A percentile compares a stretch with the other conserved stretches of the same genome.
These are phyloP conservation scores for Hemichromis elongatus DNA, from an alignment of 2,113 vertebrate genomes.

Conservation along the genomic window DNA sequence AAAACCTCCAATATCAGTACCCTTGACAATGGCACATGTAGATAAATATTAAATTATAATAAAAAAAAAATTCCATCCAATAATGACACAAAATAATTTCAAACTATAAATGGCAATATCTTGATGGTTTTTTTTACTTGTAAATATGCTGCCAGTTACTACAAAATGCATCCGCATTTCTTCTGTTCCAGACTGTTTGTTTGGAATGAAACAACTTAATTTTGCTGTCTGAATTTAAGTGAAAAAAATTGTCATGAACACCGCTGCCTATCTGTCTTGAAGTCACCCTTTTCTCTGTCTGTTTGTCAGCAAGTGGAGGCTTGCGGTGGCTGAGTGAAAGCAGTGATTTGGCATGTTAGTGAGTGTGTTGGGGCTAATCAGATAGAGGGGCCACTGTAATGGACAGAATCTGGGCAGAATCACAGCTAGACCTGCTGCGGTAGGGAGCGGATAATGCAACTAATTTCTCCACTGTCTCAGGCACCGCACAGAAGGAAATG, in stretches of 20 bases:
- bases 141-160: background rate
- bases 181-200: background rate
- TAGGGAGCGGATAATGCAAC: constrained; percentile 90
- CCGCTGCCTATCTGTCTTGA: background rate
- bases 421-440: constrained; percentile 89
- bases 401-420: constrained; percentile 98
- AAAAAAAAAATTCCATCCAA: background rate
- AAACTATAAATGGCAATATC: background rate
- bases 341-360: constrained; percentile 99
- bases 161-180: background rate
- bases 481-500: constrained; percentile 84
- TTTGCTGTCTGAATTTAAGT: constrained; percentile 2
- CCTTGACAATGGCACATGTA: background rate
- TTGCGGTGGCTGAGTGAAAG: constrained; percentile 82
- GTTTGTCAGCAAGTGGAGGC: constrained; percentile 70
- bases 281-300: constrained; percentile 1
- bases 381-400: constrained; percentile 95
- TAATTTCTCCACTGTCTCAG: constrained; percentile 93
- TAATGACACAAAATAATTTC: background rate
- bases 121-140: constrained; percentile 3
- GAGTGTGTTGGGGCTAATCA: constrained; percentile 97
- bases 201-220: constrained; percentile 16
- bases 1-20: background rate
- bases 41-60: background rate
- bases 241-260: background rate